Conservation (phyloP, 2,888 invertebrate genomes). For the Epinotia demarniana region DNA sequence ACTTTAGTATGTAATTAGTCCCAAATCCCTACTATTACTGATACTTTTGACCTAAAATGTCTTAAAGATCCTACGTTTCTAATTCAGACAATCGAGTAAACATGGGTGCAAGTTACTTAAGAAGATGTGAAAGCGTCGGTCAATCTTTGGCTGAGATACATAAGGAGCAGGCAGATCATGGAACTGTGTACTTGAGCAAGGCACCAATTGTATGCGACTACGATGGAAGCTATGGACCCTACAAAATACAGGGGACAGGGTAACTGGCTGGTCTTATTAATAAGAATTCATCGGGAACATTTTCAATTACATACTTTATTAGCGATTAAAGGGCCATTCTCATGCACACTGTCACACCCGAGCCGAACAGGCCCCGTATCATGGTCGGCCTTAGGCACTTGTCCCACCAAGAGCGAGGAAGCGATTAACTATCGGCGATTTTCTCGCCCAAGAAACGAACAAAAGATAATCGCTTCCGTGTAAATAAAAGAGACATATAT, state of each 20-base stretch:
- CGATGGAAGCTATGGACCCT: constrained; percentile 87
- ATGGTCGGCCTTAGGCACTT: too few species aligned
- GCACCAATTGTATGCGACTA: constrained; percentile 85
- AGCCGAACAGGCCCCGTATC: too few species aligned
- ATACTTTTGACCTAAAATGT: neutral
- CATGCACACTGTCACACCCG: too few species aligned
- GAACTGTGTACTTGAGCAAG: constrained; percentile 82
- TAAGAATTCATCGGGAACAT: neutral
- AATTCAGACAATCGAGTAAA: constrained; percentile 71
- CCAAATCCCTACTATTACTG: neutral
- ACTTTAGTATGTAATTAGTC: neutral
- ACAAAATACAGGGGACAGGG: constrained; percentile 82
- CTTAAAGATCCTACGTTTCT: constrained; percentile 34
- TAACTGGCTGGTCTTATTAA: constrained; percentile 53
- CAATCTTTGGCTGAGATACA: constrained; percentile 81
- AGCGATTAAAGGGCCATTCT: too few species aligned
- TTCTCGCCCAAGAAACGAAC: too few species aligned
- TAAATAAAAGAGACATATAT: too few species aligned
- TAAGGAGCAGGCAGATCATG: constrained; percentile 84
- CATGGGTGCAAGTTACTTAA: constrained; percentile 85
- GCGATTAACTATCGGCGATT: too few species aligned
- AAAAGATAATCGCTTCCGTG: too few species aligned
- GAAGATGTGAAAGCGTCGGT: constrained; percentile 87
- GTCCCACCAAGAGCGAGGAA: too few species aligned
- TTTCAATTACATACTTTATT: neutral